Percentiles rank a stretch among this genome's conserved stretches.
These are phyloP conservation scores for Stenurella melanura DNA, from an alignment of 2,888 invertebrate species.

Conservation along the genomic window DNA sequence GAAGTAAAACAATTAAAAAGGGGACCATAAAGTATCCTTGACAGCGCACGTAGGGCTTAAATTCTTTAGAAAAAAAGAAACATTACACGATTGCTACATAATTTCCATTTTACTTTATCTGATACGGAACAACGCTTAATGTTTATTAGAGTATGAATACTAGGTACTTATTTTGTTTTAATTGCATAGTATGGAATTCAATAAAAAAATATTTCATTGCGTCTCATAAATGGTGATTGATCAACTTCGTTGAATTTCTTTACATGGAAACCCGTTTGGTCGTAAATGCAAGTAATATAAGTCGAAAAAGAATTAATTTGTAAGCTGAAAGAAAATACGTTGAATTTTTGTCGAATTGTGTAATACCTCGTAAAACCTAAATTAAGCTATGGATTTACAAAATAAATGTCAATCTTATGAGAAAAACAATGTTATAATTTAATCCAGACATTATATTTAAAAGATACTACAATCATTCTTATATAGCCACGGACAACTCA, in stretches of 20 bases:
- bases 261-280: not conserved
- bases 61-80: slow-evolving; percentile 54
- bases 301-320: not conserved
- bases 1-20: slow-evolving; percentile 62
- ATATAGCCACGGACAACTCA: too few relatives aligned
- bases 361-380: not conserved
- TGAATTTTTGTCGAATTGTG: not conserved
- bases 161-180: slow-evolving; percentile 7
- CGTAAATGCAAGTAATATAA: not conserved
- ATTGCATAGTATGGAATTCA: not conserved
- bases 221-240: slow-evolving; percentile 2
- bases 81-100: slow-evolving; percentile 56
- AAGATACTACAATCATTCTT: too few relatives aligned
- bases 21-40: slow-evolving; percentile 62
- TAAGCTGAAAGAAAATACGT: not conserved
- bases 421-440: too few relatives aligned
- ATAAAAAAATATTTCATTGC: slow-evolving; percentile 7
- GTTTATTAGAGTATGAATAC: slow-evolving; percentile 1
- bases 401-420: not conserved
- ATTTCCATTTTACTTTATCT: slow-evolving; percentile 37
- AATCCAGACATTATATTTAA: too few relatives aligned
- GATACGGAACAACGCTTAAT: slow-evolving; percentile 7
- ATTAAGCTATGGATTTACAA: not conserved
- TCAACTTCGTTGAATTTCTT: not conserved
- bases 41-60: slow-evolving; percentile 64